Percentiles rank a stretch among this genome's conserved stretches.
Conservation (phyloP, 1,140 invertebrate genomes). For the Micrasema longulum region DNA sequence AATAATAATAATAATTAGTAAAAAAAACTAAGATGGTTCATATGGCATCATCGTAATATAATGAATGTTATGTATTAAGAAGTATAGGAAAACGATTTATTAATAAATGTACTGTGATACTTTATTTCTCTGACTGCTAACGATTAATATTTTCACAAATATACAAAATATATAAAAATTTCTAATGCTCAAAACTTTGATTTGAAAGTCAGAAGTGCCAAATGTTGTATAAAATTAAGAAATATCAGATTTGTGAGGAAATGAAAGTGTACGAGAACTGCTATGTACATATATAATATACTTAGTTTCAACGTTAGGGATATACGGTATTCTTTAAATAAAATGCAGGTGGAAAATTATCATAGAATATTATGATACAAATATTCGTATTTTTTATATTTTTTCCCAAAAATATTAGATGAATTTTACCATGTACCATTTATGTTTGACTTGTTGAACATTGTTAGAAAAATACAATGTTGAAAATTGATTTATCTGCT, state of each 20-base stretch:
- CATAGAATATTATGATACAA: constrained; percentile 33
- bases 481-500: too few relatives aligned
- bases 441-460: constrained; percentile 9
- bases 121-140: constrained; percentile 52
- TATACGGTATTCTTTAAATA: constrained; percentile 33
- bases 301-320: constrained; percentile 32
- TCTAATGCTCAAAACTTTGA: constrained; percentile 48
- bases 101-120: constrained; percentile 55
- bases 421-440: not conserved
- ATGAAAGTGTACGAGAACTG: constrained; percentile 27
- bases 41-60: constrained; percentile 52
- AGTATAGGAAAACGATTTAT: constrained; percentile 45
- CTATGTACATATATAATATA: constrained; percentile 36
- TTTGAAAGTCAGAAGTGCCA: constrained; percentile 39
- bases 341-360: constrained; percentile 37
- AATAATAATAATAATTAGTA: not conserved
- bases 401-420: constrained; percentile 34
- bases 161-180: constrained; percentile 40
- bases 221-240: constrained; percentile 16
- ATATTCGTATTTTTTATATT: constrained; percentile 49
- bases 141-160: constrained; percentile 47
- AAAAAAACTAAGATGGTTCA: constrained; percentile 46
- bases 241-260: constrained; percentile 42
- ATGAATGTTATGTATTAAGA: constrained; percentile 31
- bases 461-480: not conserved